A percentile compares a stretch with the other conserved stretches of the same genome.
Evolutionary conservation across 2,888 invertebrate species (phyloP).

Genomic region (Parnassius apollo): DNA sequence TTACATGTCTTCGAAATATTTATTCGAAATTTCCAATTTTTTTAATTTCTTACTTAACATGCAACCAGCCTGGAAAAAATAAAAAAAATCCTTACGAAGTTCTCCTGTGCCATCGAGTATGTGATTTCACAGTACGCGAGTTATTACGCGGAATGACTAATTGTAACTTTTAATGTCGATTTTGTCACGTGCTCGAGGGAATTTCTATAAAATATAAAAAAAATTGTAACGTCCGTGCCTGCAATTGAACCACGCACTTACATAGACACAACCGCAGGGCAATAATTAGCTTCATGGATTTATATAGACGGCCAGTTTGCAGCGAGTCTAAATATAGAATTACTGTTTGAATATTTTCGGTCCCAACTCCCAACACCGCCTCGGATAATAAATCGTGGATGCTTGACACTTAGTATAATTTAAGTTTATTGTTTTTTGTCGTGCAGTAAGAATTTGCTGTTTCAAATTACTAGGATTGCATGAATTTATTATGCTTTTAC

Average conservation of each 20-base stretch:
- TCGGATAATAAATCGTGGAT: constrained; percentile 24
- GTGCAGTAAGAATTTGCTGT: background rate
- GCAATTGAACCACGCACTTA: constrained; percentile 38
- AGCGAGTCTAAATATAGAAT: constrained; percentile 48
- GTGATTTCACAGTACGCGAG: too few species aligned
- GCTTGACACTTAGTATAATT: constrained; percentile 26
- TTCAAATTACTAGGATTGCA: too few species aligned
- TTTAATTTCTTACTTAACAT: too few species aligned
- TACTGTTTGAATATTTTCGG: constrained; percentile 43
- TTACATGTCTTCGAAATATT: too few species aligned
- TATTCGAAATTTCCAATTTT: too few species aligned
- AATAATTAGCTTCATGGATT: constrained; percentile 69
- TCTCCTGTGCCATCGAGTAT: too few species aligned
- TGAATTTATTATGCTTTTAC: too few species aligned
- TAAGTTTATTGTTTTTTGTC: constrained; percentile 9
- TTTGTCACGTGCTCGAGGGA: too few species aligned
- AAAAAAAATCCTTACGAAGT: too few species aligned
- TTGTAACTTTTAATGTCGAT: too few species aligned
- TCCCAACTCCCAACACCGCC: constrained; percentile 21
- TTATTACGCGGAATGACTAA: too few species aligned
- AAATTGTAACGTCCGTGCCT: constrained; percentile 5
- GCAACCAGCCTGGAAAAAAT: too few species aligned
- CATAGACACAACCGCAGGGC: constrained; percentile 51
- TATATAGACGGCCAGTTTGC: constrained; percentile 50
- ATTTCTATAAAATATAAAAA: background rate